These are phyloP conservation scores for Callorhinus ursinus DNA, from an alignment of 2,113 vertebrate genomes.

Conservation along the genomic window DNA sequence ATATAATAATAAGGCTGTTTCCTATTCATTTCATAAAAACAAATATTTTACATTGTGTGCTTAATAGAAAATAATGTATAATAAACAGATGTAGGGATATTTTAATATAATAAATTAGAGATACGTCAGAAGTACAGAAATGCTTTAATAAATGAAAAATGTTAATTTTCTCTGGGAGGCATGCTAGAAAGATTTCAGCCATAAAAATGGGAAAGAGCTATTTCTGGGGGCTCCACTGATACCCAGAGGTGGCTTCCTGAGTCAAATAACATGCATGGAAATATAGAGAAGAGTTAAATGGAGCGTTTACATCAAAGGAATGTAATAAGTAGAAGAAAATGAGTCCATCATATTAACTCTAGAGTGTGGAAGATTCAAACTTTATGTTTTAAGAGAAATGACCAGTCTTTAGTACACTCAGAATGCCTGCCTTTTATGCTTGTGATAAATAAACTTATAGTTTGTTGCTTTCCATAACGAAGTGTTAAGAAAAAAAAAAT, in stretches of 20 bases:
- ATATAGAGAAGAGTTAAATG: neutral
- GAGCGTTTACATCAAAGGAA: neutral
- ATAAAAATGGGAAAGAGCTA: neutral
- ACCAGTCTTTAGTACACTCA: neutral
- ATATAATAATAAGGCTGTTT: neutral
- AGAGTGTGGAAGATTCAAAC: neutral
- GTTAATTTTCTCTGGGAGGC: neutral
- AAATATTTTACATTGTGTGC: neutral
- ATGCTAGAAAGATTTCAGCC: neutral
- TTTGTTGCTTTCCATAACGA: neutral
- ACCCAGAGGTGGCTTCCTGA: neutral
- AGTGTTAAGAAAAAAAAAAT: neutral
- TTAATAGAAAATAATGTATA: neutral
- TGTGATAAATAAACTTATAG: neutral
- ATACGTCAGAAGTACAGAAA: neutral
- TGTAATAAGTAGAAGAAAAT: neutral
- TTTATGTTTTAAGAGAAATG: neutral
- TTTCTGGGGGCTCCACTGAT: neutral
- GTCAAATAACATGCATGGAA: neutral
- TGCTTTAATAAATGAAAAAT: neutral
- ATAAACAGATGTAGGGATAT: neutral
- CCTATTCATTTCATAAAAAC: neutral
- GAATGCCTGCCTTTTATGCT: neutral
- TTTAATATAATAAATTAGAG: slow-evolving; percentile 4
- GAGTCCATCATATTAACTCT: neutral